phyloP scores from a whole-genome alignment of 2,888 invertebrate species.

The Busseola fusca region DNA sequence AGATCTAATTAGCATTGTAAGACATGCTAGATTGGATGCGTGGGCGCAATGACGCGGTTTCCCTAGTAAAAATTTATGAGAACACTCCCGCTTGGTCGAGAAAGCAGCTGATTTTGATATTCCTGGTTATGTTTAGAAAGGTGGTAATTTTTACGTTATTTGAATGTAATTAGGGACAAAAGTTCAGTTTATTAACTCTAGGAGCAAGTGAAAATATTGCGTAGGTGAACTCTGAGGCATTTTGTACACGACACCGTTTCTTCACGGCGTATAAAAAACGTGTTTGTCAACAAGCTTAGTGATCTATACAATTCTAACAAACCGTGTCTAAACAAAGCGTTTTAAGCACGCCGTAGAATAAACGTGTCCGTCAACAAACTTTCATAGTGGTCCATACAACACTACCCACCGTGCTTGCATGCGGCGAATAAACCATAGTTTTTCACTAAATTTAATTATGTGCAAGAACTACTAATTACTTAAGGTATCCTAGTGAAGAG shows the following conservation, averaged over 20 bases:
- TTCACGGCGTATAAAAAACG: background rate
- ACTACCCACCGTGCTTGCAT: no score
- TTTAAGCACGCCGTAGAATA: no score
- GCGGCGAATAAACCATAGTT: no score
- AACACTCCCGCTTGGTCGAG: slow-evolving; percentile 49
- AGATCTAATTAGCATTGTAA: slow-evolving; percentile 77
- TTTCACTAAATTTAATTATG: no score
- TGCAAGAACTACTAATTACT: no score
- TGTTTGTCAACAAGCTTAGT: background rate
- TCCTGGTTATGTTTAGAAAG: slow-evolving; percentile 4
- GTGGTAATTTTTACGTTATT: slow-evolving; percentile 3
- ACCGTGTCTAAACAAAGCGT: no score
- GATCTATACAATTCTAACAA: background rate
- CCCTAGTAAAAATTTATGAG: slow-evolving; percentile 72
- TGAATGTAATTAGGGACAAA: slow-evolving; percentile 6
- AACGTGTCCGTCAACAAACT: no score
- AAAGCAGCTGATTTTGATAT: slow-evolving; percentile 47
- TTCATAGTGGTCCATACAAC: no score
- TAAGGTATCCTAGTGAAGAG: background rate
- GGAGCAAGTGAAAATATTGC: background rate
- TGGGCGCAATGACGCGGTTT: slow-evolving; percentile 68
- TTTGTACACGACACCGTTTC: background rate
- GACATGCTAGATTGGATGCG: slow-evolving; percentile 71
- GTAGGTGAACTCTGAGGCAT: background rate
- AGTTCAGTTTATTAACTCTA: no score